Evolutionary conservation across 2,113 vertebrate genomes (phyloP).

Genomic region (Athene cunicularia): DNA sequence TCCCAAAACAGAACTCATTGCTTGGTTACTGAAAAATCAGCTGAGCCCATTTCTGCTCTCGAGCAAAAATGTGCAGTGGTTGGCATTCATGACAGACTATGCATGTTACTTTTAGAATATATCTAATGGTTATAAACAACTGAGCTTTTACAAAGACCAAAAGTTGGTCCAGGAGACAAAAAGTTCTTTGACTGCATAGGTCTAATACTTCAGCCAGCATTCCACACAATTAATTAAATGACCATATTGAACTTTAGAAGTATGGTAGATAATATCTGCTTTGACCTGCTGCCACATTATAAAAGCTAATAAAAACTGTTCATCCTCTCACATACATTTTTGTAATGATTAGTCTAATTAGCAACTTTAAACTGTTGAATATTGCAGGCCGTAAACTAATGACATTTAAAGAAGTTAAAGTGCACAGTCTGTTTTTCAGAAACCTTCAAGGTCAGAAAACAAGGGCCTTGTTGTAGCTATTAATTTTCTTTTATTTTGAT

Average conservation of each 20-base stretch:
- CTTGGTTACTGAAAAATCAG: not conserved
- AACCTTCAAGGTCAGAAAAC: not conserved
- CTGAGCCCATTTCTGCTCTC: not conserved
- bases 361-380: conserved; percentile 6
- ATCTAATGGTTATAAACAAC: not conserved
- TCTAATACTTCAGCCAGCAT: not conserved
- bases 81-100: not conserved
- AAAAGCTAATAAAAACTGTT: conserved; percentile 36
- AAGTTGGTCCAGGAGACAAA: not conserved
- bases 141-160: not conserved
- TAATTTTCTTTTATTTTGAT: not conserved
- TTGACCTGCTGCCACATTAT: conserved; percentile 32
- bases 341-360: conserved; percentile 19
- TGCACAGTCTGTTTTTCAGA: not conserved
- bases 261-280: not conserved
- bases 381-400: conserved; percentile 15
- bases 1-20: not conserved
- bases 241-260: conserved; percentile 13
- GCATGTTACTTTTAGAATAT: not conserved
- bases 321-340: not conserved
- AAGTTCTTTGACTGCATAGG: not conserved
- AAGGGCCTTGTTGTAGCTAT: not conserved
- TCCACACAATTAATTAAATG: conserved; percentile 9
- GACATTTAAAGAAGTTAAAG: conserved; percentile 18
- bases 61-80: not conserved